Base-by-base conservation (phyloP, 2,888 invertebrate genomes). In the Xestia rhomboidea region DNA sequence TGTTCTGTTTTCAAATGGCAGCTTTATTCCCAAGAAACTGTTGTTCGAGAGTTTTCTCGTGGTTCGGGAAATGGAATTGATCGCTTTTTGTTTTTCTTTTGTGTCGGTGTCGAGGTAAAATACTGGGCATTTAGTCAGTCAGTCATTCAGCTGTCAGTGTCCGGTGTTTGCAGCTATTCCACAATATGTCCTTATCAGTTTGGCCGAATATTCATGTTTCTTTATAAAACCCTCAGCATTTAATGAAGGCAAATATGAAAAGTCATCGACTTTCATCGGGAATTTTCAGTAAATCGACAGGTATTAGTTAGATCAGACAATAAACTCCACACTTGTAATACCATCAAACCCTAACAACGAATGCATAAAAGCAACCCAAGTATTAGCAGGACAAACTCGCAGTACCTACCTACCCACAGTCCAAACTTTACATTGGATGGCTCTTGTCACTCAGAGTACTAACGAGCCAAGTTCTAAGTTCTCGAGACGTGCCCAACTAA, bases 391-490 rank as follows among this genome's bases (percentile, higher is more conserved):
- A 82, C 73, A 82, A 79, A 84, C 82, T 67, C 54, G 21, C 73
- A 11, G 51, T 73, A 77, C 49, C 8, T n/a, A 30, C 27, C 18
- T 57, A 57, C 21, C 13, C 18, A 63, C 60, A 15, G 27, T 11
- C n/a, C 0, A 54, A 85, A 88, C 77, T 84, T 81, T 66, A 77
- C 69, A 67, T 30, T 66, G 60, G 62, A 77, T 82, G 77, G 82
- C 83, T 85, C 87, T 89, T 85, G 84, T 88, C 88, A 87, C 83
- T 80, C 85, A 81, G 68, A 38, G 60, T 38, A 67, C 88, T 92
- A 92, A 92, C 91, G 91, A 92, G 88, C 78, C 76, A 92, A 92
- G 85, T 92, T 89, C 85, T 83, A 91, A 91, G 82, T 92, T 87
- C 87, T 81, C 72, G 70, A 86, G 85, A 90, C 91, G 89, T 90